Evolutionary conservation across 2,888 invertebrate species (phyloP), one percentile per base, ranked within the genome.

Genomic region (Drosophila colorata): DNA sequence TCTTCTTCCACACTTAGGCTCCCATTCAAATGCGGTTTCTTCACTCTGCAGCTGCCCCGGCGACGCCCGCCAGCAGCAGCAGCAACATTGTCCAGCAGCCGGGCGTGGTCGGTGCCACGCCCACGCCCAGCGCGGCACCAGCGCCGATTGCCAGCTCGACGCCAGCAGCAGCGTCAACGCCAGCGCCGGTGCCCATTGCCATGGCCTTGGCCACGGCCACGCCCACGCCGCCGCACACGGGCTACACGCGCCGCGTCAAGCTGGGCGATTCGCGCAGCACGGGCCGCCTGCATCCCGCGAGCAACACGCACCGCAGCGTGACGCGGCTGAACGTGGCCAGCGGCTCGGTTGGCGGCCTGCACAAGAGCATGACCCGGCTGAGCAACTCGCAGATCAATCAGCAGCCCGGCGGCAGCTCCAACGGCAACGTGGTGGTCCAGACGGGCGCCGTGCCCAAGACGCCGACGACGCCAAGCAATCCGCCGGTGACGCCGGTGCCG

Each of bases 311-410:
- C 87, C 93, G 96, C 64, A 96, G 96, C 90, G 96, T 96, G 95
- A 96, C 96, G 0, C 93, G 96, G 43, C 93, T 97, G 16, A 96
- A 96, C 91, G 94, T 95, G 60, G 95, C 95, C 60, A 95, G 95
- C 37, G 95, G 96, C 14, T 96, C 96, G 0, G 95, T 96, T 13
- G 95, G 96, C 8, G 96, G 96, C 0, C 93, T 96, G 4, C 96
- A 96, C 90, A 96, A 96, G 90, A 96, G 96, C 90, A 96, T 96
- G 96, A 96, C 96, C 8, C 94, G 96, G 38, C 91, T 96, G 67
- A 96, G 96, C 68, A 96, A 96, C 13, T 96, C 96, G 40, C 96
- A 96, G 90, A 96, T 96, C 79, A 95, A 95, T 89, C 93, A 93
- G 61, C 94, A 93, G 55, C 84, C 87, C 1, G 86, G 81, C n/a